These are phyloP conservation scores for Rhaphigaster nebulosa DNA, from an alignment of 2,888 invertebrate species.

Conservation along the genomic window DNA sequence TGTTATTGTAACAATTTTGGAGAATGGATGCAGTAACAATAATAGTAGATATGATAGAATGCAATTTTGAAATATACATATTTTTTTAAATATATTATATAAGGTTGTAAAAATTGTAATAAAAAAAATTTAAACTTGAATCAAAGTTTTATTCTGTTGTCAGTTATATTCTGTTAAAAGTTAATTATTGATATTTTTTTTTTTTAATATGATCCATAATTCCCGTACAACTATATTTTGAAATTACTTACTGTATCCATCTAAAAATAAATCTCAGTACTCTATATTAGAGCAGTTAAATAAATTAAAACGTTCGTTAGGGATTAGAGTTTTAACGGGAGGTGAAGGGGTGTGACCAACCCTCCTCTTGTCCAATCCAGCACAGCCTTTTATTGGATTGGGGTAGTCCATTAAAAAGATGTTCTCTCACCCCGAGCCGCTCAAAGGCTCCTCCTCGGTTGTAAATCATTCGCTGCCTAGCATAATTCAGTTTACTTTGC, in stretches of 20 bases:
- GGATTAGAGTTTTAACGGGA: conserved; percentile 19
- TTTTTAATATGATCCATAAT: too few species aligned
- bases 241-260: background rate
- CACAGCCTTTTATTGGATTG: background rate
- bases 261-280: background rate
- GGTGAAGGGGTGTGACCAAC: conserved; percentile 27
- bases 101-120: too few species aligned
- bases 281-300: background rate
- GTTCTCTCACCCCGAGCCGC: conserved; percentile 13
- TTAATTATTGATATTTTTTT: too few species aligned
- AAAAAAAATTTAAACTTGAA: too few species aligned
- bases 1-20: too few species aligned
- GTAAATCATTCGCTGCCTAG: conserved; percentile 31
- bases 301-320: conserved; percentile 21
- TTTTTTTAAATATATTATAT: too few species aligned
- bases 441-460: conserved; percentile 16
- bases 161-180: too few species aligned
- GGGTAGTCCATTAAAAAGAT: conserved; percentile 41
- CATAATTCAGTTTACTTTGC: conserved; percentile 19
- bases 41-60: too few species aligned
- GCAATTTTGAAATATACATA: too few species aligned
- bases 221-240: too few species aligned
- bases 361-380: conserved; percentile 15
- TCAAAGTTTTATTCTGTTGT: too few species aligned
- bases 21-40: too few species aligned